Base-by-base conservation (phyloP, 2,797 vertebrate genomes). In the Rhincodon typus region DNA sequence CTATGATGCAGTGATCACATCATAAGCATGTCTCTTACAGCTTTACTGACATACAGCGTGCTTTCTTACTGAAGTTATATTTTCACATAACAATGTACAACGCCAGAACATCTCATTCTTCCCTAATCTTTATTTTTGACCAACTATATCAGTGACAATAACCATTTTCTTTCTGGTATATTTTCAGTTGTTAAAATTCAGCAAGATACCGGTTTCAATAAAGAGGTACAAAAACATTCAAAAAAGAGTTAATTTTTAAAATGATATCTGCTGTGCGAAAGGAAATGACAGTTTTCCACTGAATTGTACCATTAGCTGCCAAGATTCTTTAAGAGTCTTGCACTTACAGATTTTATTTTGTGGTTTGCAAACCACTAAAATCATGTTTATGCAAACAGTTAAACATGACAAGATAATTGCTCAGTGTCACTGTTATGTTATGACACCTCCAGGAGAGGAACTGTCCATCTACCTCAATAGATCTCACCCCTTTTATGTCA, bases 341-440 rank as follows among this genome's bases (percentile, higher is more conserved):
- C 12, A 38, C 10, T 38, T 15, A 3, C 10, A 30, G 67, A 72
- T 94, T 77, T 57, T 50, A 3, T 95, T 95, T 53, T 74, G 94
- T 46, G 94, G 69, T 34, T 95, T 74, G 42, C 46, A 53, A 46
- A 27, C 67, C 69, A 94, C 12, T 25, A 94, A 95, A 77, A 77
- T 19, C 93, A 74, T 42, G 4, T 21, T 94, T 62, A n/a, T 69
- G 12, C 46, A 77, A 74, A 74, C 70, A 95, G 91, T 53, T 74
- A 94, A 70, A 34, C 42, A 72, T 72, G 93, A 94, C 67, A 94
- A 46, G 67, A 46, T 70, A 94, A 94, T 94, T 94, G 66, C 38
- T 70, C 13, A 30, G 67, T 10, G 15, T 46, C 69, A 30, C 42
- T 74, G 94, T 17, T 53, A n/a, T 77, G 19, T 57, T 95, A 46